Evolutionary conservation across 2,113 vertebrate species (phyloP).

Genomic region (Lepus europaeus): DNA sequence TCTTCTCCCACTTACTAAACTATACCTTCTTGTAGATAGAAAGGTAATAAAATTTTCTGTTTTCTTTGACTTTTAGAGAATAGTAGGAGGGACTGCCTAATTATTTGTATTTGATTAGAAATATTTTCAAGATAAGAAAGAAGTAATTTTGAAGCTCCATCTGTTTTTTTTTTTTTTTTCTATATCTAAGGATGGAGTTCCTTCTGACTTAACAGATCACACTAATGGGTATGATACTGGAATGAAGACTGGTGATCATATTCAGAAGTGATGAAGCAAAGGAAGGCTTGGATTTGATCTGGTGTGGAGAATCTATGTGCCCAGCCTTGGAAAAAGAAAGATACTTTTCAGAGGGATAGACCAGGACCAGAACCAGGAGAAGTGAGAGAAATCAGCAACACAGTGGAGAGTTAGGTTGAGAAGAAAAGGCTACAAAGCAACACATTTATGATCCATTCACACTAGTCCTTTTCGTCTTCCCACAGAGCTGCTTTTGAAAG

Average conservation of each 20-base stretch:
- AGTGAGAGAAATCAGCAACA: not conserved
- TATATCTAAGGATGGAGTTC: not conserved
- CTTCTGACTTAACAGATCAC: not conserved
- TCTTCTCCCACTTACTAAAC: not conserved
- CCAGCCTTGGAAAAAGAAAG: not conserved
- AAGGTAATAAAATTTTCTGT: not conserved
- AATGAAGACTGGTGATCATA: too few species aligned
- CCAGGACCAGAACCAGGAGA: not conserved
- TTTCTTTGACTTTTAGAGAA: not conserved
- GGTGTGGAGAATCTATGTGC: not conserved
- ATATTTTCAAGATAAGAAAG: not conserved
- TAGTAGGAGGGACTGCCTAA: not conserved
- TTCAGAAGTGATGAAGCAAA: not conserved
- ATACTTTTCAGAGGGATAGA: not conserved
- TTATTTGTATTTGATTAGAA: not conserved
- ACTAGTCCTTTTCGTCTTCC: not conserved
- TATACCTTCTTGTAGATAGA: not conserved
- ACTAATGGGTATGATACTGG: not conserved
- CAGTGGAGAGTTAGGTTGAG: too few species aligned
- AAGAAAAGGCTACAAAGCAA: not conserved
- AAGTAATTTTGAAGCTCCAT: not conserved
- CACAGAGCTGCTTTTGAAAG: not conserved
- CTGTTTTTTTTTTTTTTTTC: not conserved
- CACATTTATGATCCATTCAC: not conserved
- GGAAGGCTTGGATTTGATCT: not conserved